Evolutionary conservation across 1,140 invertebrate genomes (phyloP), one percentile per base, ranked within the genome.

Genomic region (Centruroides sculpturatus): DNA sequence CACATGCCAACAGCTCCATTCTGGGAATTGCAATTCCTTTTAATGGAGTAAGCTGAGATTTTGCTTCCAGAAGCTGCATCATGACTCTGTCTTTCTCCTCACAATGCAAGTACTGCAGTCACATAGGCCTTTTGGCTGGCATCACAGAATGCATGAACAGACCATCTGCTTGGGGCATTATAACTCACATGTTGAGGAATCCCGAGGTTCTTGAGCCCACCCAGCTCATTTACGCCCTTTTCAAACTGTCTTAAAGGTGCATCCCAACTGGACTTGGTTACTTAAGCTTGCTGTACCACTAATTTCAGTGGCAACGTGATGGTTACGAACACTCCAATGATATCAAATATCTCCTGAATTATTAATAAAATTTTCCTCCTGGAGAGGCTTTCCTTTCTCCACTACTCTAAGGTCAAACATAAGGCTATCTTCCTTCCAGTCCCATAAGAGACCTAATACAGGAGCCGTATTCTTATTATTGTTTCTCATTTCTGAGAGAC

Each of bases 211-310:
- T 23, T 23, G 23, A 23, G 23, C 23, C 23, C 23, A 23, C 23
- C 2, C 23, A 41, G 41, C 5, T 46, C 48, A 13, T 35, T 56
- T 49, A 50, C 53, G 34, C 13, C 1, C 23, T 60, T 13, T 49
- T 54, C n/a, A 5, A 61, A 35, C 5, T 54, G 13, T 11, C 13
- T 11, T 9, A 55, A 41, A 6, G 11, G 23, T 34, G 11, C 56
- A 47, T 59, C 52, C 54, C 34, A 60, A n/a, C 53, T 57, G 36
- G 57, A 9, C 13, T 61, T 61, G 52, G n/a, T 47, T n/a, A 35
- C 47, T 49, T 55, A 61, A 35, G 36, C 47, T 47, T 61, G 49
- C 23, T 61, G 60, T 3, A 61, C 23, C 47, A 61, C 47, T 41
- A 61, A 3, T 54, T 61, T 61, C 9, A 56, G 9, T 41, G 11